Conservation (phyloP, 2,888 invertebrate species). For the Athalia cordata region DNA sequence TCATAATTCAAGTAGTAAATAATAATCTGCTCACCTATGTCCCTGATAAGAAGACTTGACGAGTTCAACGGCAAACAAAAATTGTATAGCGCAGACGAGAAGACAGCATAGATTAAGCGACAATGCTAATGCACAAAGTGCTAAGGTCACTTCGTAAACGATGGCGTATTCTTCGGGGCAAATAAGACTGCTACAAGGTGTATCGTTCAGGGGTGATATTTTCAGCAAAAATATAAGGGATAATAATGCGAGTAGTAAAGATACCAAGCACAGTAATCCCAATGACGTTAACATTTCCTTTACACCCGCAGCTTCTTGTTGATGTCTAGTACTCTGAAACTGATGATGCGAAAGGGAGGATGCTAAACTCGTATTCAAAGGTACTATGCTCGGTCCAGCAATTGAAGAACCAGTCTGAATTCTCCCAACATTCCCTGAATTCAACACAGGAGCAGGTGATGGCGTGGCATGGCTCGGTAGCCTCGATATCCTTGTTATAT, state of each 20-base stretch:
- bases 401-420: conserved; percentile 70
- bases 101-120: conserved; percentile 93
- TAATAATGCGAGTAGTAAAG: conserved; percentile 87
- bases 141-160: conserved; percentile 93
- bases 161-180: conserved; percentile 88
- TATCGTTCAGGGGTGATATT: conserved; percentile 83
- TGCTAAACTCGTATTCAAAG: conserved; percentile 63
- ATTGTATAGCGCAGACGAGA: conserved; percentile 95
- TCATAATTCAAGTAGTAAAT: not conserved
- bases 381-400: conserved; percentile 64
- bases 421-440: too few species aligned
- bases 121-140: conserved; percentile 90
- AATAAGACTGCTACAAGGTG: conserved; percentile 73
- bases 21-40: conserved; percentile 63
- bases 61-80: conserved; percentile 94
- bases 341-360: conserved; percentile 62
- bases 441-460: conserved; percentile 64
- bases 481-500: conserved; percentile 76
- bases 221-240: conserved; percentile 90
- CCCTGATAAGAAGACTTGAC: conserved; percentile 85
- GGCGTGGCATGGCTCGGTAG: conserved; percentile 66
- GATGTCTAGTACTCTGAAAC: conserved; percentile 60
- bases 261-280: conserved; percentile 89
- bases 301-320: conserved; percentile 78
- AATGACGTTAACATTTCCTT: conserved; percentile 90